phyloP scores from a whole-genome alignment of 2,888 invertebrate species.

The Pycnomerus fuliginosus region DNA sequence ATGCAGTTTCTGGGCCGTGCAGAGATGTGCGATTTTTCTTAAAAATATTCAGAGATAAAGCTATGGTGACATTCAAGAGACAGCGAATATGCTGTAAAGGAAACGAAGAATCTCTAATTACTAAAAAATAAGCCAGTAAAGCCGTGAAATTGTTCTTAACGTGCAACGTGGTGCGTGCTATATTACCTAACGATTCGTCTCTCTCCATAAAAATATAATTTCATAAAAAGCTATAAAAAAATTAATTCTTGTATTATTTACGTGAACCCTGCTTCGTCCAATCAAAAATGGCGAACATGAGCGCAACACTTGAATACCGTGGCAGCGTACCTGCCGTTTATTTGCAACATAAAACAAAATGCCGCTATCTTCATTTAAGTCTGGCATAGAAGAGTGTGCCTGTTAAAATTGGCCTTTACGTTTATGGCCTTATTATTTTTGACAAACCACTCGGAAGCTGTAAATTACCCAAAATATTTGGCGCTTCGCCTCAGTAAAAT shows the following conservation, averaged over 20 bases:
- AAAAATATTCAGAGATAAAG: too few species aligned
- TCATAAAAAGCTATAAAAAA: slow-evolving; percentile 1
- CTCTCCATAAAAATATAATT: neutral
- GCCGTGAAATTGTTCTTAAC: too few species aligned
- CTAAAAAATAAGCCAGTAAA: too few species aligned
- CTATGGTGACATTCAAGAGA: too few species aligned
- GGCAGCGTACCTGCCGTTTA: slow-evolving; percentile 16
- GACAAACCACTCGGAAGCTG: slow-evolving; percentile 28
- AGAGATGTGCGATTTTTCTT: too few species aligned
- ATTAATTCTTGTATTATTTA: slow-evolving; percentile 7
- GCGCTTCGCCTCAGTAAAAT: neutral
- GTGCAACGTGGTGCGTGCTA: too few species aligned
- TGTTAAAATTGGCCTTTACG: slow-evolving; percentile 24
- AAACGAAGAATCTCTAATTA: too few species aligned
- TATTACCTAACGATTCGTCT: too few species aligned
- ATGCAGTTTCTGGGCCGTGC: too few species aligned
- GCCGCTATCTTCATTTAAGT: slow-evolving; percentile 32
- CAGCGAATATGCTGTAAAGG: too few species aligned
- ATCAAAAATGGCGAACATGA: slow-evolving; percentile 8
- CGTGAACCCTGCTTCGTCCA: slow-evolving; percentile 3
- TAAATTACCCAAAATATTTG: slow-evolving; percentile 25
- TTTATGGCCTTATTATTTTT: slow-evolving; percentile 28
- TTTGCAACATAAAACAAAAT: slow-evolving; percentile 31
- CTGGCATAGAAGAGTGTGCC: slow-evolving; percentile 18
- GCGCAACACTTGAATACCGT: slow-evolving; percentile 8